phyloP scores from a whole-genome alignment of 2,888 invertebrate species.

The Dioctria linearis region DNA sequence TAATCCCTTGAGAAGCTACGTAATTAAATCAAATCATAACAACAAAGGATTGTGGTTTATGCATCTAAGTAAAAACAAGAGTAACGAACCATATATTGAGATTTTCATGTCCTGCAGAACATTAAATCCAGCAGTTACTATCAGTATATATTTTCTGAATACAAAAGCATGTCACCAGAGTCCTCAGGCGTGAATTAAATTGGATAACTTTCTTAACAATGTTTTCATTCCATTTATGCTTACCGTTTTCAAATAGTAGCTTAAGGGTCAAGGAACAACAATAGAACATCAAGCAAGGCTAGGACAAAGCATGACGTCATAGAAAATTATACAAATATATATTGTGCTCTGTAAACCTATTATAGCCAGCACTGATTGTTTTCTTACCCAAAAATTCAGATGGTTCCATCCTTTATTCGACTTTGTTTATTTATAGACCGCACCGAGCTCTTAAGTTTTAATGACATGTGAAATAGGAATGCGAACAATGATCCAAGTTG shows the following conservation, averaged over 20 bases:
- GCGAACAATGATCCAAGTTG: too few species aligned
- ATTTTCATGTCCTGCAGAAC: background rate
- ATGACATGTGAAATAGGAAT: too few species aligned
- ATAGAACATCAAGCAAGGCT: background rate
- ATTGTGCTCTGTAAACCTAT: too few species aligned
- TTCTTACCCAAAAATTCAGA: conserved; percentile 1
- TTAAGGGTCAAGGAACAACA: background rate
- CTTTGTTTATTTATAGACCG: conserved; percentile 15
- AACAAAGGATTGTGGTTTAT: conserved; percentile 13
- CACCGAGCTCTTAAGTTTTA: background rate
- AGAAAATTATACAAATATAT: background rate
- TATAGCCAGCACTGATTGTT: background rate
- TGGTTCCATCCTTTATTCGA: background rate
- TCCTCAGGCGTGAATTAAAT: conserved; percentile 50
- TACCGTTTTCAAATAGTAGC: background rate
- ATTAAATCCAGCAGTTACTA: too few species aligned
- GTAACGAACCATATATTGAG: conserved; percentile 21
- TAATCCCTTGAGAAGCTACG: background rate
- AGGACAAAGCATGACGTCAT: background rate
- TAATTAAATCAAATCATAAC: conserved; percentile 25
- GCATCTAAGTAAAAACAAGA: conserved; percentile 30
- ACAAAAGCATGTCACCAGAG: background rate
- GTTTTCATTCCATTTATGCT: conserved; percentile 43
- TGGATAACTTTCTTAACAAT: conserved; percentile 50
- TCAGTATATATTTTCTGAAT: background rate